Conservation (phyloP, 2,797 vertebrate genomes). For the Enteromius mattozi region DNA sequence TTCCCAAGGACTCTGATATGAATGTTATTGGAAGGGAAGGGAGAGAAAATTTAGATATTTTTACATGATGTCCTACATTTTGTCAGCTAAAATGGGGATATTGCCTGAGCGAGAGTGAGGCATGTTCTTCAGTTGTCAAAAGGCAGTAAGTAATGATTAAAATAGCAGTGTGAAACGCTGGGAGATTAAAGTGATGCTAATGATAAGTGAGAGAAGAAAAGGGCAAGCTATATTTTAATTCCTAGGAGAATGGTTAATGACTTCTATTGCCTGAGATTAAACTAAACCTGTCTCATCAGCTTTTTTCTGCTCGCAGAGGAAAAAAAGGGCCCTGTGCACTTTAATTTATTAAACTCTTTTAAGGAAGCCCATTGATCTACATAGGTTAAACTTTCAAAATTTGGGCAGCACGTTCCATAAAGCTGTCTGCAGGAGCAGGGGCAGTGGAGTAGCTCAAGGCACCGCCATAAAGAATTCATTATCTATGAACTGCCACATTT, state of each 20-base stretch:
- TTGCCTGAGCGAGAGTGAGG: slow-evolving; percentile 98
- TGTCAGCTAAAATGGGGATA: slow-evolving; percentile 99
- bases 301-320: slow-evolving; percentile 96
- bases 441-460: slow-evolving; percentile 93
- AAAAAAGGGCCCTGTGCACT: slow-evolving; percentile 96
- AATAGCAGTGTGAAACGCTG: slow-evolving; percentile 99
- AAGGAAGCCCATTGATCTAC: slow-evolving; percentile 99
- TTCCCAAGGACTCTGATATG: slow-evolving; percentile 75
- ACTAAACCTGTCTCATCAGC: slow-evolving; percentile 99
- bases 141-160: slow-evolving; percentile 99
- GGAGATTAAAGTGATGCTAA: slow-evolving; percentile 99
- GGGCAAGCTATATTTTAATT: slow-evolving; percentile 99
- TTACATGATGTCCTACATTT: slow-evolving; percentile 99
- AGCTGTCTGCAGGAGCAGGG: slow-evolving; percentile 90
- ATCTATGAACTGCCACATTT: slow-evolving; percentile 91
- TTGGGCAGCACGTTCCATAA: slow-evolving; percentile 92
- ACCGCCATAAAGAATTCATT: slow-evolving; percentile 91
- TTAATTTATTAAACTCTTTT: slow-evolving; percentile 99
- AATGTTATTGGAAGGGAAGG: slow-evolving; percentile 66
- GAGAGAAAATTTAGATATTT: slow-evolving; percentile 97
- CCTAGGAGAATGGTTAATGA: slow-evolving; percentile 99
- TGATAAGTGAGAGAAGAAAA: slow-evolving; percentile 99
- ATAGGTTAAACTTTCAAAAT: slow-evolving; percentile 99
- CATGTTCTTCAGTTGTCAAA: slow-evolving; percentile 99
- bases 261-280: slow-evolving; percentile 99